Base-by-base conservation (phyloP, 1,140 invertebrate genomes). In the Eriocheir sinensis region DNA sequence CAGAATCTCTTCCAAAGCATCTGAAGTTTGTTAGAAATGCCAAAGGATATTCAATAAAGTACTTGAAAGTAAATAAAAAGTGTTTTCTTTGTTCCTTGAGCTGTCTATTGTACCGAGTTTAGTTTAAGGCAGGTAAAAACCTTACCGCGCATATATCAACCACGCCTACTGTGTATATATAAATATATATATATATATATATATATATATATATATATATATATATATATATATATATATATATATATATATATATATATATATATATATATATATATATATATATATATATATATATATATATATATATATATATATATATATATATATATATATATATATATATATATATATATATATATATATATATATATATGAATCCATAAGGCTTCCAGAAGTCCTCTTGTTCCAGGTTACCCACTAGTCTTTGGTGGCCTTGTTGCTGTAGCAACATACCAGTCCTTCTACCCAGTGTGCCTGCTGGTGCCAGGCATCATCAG, bases 401-500 rank as follows among this genome's bases (percentile, higher is more conserved):
- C 17, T 30, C 86, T 95, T 95, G 30, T 93, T 95, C 17, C 89
- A 95, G 96, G 93, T 95, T 96, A 96, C 93, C 44, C 92, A 48
- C 30, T 96, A 40, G 91, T 95, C 30, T 96, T 96, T 93, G 95
- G 95, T 53, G 90, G 90, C 0, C 48, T 96, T 32, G 97, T 99
- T 86, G 98, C 98, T 0, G 96, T 99, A 8, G 97, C 98, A 48
- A 97, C 98, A 2, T 97, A 99, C 94, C 98, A 99, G 96, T 98
- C 98, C 86, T 97, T 99, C 40, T 99, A 99, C 97, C 98, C 99
- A 0, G 96, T 98, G 15, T 97, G 98, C 40, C 97, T 99, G 0
- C 97, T 99, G 96, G 98, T 99, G 48, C 99, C 99, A 6, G 97
- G 96, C 17, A 81, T 96, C 40, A 53, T 96, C 30, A 92, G 85